Percentiles rank a stretch among this genome's conserved stretches.
These are phyloP conservation scores for Octopus bimaculoides DNA, from an alignment of 1,140 invertebrate genomes.

Conservation along the genomic window DNA sequence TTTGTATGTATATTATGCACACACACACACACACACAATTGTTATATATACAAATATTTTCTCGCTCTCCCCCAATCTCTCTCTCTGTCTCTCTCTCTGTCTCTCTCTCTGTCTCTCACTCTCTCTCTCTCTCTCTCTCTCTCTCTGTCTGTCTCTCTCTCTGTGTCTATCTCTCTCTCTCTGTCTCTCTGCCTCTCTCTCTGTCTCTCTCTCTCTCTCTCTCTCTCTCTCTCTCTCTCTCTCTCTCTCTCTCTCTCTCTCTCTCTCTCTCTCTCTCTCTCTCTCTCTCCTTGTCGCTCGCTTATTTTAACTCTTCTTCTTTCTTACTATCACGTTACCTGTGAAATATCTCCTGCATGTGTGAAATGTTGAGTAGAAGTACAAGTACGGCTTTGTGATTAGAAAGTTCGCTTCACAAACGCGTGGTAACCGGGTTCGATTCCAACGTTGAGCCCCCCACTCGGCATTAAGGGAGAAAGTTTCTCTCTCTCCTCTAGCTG, in stretches of 20 bases:
- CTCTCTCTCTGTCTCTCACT: neutral
- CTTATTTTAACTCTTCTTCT: neutral
- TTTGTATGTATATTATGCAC: too few species aligned
- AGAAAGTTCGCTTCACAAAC: too few species aligned
- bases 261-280: slow-evolving; percentile 2
- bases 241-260: neutral
- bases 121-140: slow-evolving; percentile 2
- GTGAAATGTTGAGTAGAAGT: too few species aligned
- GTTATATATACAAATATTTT: neutral
- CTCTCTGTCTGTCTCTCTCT: neutral
- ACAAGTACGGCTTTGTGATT: too few species aligned
- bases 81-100: neutral
- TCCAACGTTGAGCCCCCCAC: too few species aligned
- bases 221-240: slow-evolving; percentile 2
- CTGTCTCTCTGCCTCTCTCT: neutral
- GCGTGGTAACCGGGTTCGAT: too few species aligned
- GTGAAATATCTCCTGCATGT: too few species aligned
- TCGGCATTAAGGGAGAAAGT: too few species aligned
- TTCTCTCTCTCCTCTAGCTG: too few species aligned
- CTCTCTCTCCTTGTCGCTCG: neutral
- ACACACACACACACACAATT: too few species aligned
- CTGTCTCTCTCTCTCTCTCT: neutral
- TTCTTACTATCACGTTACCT: too few species aligned
- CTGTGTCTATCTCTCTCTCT: neutral
- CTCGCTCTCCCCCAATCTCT: neutral